Conservation (phyloP, 2,888 invertebrate species). For the Drosophila putrida region DNA sequence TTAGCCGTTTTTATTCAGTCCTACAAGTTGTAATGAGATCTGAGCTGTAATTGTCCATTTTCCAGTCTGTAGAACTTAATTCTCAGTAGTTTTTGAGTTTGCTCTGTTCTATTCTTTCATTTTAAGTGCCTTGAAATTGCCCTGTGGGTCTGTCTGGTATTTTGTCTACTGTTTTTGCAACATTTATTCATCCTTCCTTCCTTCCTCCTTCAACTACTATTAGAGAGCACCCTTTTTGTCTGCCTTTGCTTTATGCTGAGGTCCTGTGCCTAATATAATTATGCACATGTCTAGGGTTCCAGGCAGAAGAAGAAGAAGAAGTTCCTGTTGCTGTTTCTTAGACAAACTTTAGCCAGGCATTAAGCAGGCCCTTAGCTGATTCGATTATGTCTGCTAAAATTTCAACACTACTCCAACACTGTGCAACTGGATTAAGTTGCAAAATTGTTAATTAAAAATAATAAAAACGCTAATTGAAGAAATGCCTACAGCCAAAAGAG, state of each 20-base stretch:
- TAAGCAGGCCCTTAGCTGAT: slow-evolving; percentile 59
- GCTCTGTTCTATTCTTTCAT: slow-evolving; percentile 4
- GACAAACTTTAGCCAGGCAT: slow-evolving; percentile 70
- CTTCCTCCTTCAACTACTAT: slow-evolving; percentile 15
- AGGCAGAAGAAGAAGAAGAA: slow-evolving; percentile 44
- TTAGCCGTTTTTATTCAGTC: not conserved
- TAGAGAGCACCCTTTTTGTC: slow-evolving; percentile 38
- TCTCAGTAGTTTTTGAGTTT: slow-evolving; percentile 31
- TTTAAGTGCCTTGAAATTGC: slow-evolving; percentile 30
- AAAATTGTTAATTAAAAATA: slow-evolving; percentile 80
- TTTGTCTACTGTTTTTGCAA: slow-evolving; percentile 55
- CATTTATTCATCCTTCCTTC: slow-evolving; percentile 45
- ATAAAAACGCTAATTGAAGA: slow-evolving; percentile 79
- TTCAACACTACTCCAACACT: slow-evolving; percentile 45
- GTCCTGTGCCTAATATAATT: slow-evolving; percentile 58
- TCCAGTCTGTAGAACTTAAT: slow-evolving; percentile 69
- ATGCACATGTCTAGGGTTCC: slow-evolving; percentile 69
- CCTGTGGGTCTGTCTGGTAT: slow-evolving; percentile 62
- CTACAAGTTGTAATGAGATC: slow-evolving; percentile 44
- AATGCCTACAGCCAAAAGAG: slow-evolving; percentile 62
- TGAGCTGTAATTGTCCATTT: slow-evolving; percentile 60
- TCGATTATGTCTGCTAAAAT: slow-evolving; percentile 65
- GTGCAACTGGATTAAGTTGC: slow-evolving; percentile 70
- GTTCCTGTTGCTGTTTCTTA: slow-evolving; percentile 34
- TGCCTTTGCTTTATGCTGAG: slow-evolving; percentile 16